Evolutionary conservation across 2,888 invertebrate species (phyloP).

Genomic region (Ectemnius lituratus): DNA sequence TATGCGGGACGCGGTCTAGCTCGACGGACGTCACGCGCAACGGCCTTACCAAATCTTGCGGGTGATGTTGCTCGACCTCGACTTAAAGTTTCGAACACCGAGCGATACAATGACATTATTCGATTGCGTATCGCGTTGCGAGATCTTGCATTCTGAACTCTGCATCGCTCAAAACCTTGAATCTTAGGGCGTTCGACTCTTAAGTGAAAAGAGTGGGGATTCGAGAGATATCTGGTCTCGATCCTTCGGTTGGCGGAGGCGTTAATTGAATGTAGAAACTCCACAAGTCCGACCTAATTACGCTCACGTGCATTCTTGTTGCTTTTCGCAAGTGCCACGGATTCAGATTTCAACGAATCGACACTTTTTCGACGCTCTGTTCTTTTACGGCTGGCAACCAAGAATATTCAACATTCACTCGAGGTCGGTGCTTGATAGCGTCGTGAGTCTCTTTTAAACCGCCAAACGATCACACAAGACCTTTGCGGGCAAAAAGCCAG

Average conservation of each 20-base stretch:
- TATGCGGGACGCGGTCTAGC: conserved; percentile 55
- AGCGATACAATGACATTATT: neutral
- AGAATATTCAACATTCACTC: neutral
- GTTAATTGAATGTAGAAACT: neutral
- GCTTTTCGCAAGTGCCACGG: neutral
- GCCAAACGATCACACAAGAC: neutral
- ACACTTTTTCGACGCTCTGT: neutral
- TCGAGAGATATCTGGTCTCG: neutral
- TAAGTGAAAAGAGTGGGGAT: neutral
- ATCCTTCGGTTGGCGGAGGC: neutral
- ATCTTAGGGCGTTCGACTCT: neutral
- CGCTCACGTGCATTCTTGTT: neutral
- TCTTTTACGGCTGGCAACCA: neutral
- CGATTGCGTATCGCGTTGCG: neutral
- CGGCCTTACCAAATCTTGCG: conserved; percentile 59
- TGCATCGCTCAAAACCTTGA: neutral
- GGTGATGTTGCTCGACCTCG: conserved; percentile 33
- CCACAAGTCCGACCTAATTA: neutral
- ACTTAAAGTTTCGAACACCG: conserved; percentile 24
- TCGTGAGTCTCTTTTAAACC: neutral
- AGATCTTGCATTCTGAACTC: neutral
- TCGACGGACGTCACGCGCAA: conserved; percentile 39
- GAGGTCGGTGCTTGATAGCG: neutral
- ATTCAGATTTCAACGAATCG: neutral
- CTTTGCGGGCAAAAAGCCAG: conserved; percentile 1